Percentiles rank a stretch among this genome's conserved stretches.
Conservation (phyloP, 2,113 vertebrate species). For the Centropus bengalensis region DNA sequence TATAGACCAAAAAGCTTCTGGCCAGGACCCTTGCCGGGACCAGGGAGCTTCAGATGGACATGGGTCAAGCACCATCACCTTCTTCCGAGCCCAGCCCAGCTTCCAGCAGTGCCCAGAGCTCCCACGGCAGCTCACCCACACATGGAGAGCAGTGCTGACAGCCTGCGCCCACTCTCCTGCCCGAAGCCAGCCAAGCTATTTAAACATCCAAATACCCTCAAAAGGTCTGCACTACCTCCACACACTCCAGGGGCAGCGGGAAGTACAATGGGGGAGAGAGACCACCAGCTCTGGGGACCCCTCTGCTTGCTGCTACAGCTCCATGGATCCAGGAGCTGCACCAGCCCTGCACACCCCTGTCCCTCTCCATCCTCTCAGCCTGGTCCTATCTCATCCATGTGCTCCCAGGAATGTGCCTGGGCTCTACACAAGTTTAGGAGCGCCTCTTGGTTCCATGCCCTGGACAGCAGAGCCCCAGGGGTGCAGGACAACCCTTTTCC, state of each 20-base stretch:
- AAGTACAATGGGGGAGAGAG: neutral
- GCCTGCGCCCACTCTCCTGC: neutral
- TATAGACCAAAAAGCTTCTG: neutral
- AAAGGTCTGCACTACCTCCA: neutral
- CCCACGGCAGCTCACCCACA: neutral
- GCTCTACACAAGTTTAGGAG: neutral
- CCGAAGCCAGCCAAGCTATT: neutral
- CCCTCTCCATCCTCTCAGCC: neutral
- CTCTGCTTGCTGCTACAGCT: fast-evolving
- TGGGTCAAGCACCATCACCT: neutral
- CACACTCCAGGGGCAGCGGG: neutral
- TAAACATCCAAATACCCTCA: neutral
- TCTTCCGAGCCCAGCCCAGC: neutral
- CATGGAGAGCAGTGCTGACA: neutral
- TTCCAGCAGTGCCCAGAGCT: neutral
- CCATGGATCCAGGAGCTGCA: neutral
- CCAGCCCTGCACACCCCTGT: neutral
- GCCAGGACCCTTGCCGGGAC: too few relatives aligned
- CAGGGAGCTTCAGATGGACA: neutral
- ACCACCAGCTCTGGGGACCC: neutral
- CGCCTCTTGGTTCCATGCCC: neutral
- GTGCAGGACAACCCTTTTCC: neutral
- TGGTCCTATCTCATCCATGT: fast-evolving
- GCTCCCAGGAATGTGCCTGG: neutral
- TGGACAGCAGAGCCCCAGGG: neutral